Percentiles rank a stretch among this genome's conserved stretches.
Conservation (phyloP, 2,113 vertebrate genomes). For the crab-eating macaque (Macaca fascicularis) region T2T-MFA8v1.1 NC_088380.1:83142501-83143000, state of each 20-base stretch:
- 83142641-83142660: not conserved
- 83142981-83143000: no score
- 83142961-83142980: no score
- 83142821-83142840: not conserved
- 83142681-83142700: slow-evolving; percentile 26
- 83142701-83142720: not conserved
- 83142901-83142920: no score
- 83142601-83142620: not conserved
- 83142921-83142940: no score
- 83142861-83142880: not conserved
- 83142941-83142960: no score
- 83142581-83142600: not conserved
- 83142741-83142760: slow-evolving; percentile 4
- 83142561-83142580: not conserved
- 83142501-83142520: not conserved
- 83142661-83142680: slow-evolving; percentile 28
- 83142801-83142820: slow-evolving; percentile 28
- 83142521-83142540: slow-evolving; percentile 5
- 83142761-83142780: not conserved
- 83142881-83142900: no score
- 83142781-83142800: not conserved
- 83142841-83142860: not conserved
- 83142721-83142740: not conserved
- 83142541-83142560: slow-evolving; percentile 12
- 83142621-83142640: slow-evolving; percentile 36